Evolutionary conservation across 2,888 invertebrate genomes (phyloP), one percentile per base, ranked within the genome.

Genomic region (Stenodema calcarata): DNA sequence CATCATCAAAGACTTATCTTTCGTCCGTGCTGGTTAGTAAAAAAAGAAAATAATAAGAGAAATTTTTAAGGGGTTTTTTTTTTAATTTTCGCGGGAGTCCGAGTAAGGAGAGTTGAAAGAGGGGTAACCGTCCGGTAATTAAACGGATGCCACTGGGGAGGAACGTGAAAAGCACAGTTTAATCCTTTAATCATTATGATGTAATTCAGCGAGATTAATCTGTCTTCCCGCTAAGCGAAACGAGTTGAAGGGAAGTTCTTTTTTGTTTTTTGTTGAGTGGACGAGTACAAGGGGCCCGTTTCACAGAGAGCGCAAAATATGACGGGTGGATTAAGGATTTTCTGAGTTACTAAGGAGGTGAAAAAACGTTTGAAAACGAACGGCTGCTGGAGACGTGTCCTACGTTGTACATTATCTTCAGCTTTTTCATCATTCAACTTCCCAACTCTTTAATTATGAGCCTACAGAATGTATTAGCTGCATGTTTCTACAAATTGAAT

Each of bases 121-220:
- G n/a, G 62, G 69, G 23, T 82, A 82, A 69, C 82, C 23, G 82
- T 69, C 18, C 69, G 62, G 82, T 82, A 82, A 82, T 82, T 82
- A 82, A 82, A 82, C 69, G 69, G 69, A 82, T 69, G 82, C 82
- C 42, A 16, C 82, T 27, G 42, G 47, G 28, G 80, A 54, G 50
- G 42, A 47, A 82, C 82, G 82, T 69, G 82, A 82, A 82, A 82
- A 82, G 82, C 82, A 69, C 82, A 69, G 82, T 42, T 54, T 82
- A 82, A 82, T 82, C 82, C 82, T 80, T 80, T 80, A 80, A 80
- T 80, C 80, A 80, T 80, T 80, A 80, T 27, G 82, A 69, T 69
- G 82, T 35, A 82, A 82, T 82, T 69, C 82, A 54, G 44, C 42
- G 42, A 27, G 82, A 82, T 82, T 82, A 82, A 82, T 82, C 82